Conservation (phyloP, 2,888 invertebrate species). For the Mythimna impura region DNA sequence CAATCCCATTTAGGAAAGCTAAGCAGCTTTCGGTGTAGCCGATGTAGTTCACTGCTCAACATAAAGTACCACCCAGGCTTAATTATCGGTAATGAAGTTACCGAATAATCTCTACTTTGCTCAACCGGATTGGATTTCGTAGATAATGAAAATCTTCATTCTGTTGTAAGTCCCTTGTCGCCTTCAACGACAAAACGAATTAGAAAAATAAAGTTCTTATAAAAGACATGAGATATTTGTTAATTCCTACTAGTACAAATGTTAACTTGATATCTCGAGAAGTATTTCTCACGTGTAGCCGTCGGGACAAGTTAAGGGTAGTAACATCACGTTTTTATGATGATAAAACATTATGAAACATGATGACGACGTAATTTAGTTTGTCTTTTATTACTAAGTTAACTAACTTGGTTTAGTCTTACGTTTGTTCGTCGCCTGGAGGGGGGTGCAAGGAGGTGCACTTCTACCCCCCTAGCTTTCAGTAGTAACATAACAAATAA, state of each 20-base stretch:
- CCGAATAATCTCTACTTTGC: constrained; percentile 23
- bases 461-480: no score
- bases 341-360: constrained; percentile 40
- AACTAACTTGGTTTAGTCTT: constrained; percentile 15
- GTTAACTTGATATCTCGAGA: constrained; percentile 23
- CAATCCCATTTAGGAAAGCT: constrained; percentile 8
- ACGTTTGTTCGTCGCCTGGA: background rate
- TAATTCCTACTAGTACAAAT: constrained; percentile 23
- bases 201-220: constrained; percentile 4
- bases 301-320: constrained; percentile 30
- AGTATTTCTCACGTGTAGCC: background rate
- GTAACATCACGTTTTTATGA: constrained; percentile 34
- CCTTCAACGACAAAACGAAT: constrained; percentile 1
- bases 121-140: constrained; percentile 27
- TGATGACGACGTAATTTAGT: constrained; percentile 20
- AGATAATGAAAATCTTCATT: constrained; percentile 1
- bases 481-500: no score
- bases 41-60: background rate
- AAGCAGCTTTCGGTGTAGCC: constrained; percentile 20
- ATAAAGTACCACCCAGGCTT: constrained; percentile 6
- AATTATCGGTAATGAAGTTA: constrained; percentile 27
- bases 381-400: constrained; percentile 9
- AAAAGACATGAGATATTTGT: background rate
- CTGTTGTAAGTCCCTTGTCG: background rate
- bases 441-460: no score